Base-by-base conservation (phyloP, 2,888 invertebrate species). In the Leptinotarsa rubiginosa region DNA sequence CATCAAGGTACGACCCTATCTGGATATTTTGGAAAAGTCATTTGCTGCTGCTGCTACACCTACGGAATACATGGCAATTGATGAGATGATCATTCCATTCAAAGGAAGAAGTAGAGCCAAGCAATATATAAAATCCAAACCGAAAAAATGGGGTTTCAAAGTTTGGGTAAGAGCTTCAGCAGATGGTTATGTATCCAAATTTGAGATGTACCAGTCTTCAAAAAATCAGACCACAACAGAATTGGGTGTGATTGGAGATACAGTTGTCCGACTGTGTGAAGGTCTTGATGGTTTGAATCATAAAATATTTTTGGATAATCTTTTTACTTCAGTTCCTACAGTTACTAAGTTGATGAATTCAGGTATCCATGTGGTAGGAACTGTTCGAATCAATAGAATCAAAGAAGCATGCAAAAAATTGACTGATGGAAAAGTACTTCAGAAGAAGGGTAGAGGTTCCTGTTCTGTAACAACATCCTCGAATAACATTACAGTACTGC, bases 401-500 rank as follows among this genome's bases (percentile, higher is more conserved):
- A 50, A 74, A 15, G 47, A 54, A 65, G 65, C 70, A 18, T 47
- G 13, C 41, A 47, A 65, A 54, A 54, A 68, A 54, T 47, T 65
- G 65, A 47, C 65, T 41, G 65, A 65, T 65, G 65, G 65, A 47
- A 65, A 65, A 50, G 22, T 25, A 18, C 66, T 22, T 25, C 66
- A 66, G 49, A 16, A 66, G 66, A 65, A 62, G 4, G 72, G 72
- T 69, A 47, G 62, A 47, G 72, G 65, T 75, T 72, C 69, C 52
- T 69, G 47, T 59, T 72, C 69, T 3, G 47, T 69, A 41, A 70
- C 73, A 67, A 74, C 71, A 68, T 74, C 73, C 47, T 73, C 68
- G 49, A 56, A 74, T 59, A 77, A 77, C 62, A 72, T 77, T 50
- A 71, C 73, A 69, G 69, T 70, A n/a, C 56, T 77, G 18, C 69